phyloP scores from a whole-genome alignment of 2,797 vertebrate species.

The Gymnocypris eckloni region DNA sequence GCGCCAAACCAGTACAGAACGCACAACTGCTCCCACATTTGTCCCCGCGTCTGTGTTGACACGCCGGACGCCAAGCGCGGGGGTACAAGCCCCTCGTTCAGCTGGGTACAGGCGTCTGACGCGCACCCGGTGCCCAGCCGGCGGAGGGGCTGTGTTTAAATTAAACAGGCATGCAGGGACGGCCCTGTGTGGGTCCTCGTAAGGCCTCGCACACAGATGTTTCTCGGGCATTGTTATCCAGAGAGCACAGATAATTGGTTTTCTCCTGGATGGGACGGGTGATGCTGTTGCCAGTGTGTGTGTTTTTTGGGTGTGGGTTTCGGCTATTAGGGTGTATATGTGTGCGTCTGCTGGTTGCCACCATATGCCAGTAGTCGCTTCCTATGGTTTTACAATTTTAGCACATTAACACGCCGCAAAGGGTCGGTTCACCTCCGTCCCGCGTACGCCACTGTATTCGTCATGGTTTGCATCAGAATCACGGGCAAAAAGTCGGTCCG shows the following conservation, averaged over 20 bases:
- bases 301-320: constrained; percentile 55
- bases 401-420: constrained; percentile 19
- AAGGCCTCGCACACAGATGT: constrained; percentile 77
- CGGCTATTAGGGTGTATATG: constrained; percentile 57
- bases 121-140: constrained; percentile 7
- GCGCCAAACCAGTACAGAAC: constrained; percentile 54
- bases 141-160: constrained; percentile 51
- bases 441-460: neutral
- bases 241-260: constrained; percentile 76
- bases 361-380: constrained; percentile 19
- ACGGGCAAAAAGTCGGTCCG: neutral
- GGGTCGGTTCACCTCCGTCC: neutral
- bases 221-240: constrained; percentile 77
- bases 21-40: constrained; percentile 70
- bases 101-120: constrained; percentile 24
- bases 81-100: constrained; percentile 38
- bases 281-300: constrained; percentile 72
- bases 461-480: neutral
- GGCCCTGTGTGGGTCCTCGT: constrained; percentile 55
- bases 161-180: constrained; percentile 59
- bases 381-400: constrained; percentile 31
- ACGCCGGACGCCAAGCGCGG: constrained; percentile 62
- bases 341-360: constrained; percentile 57
- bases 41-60: constrained; percentile 74
- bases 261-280: constrained; percentile 71